These are phyloP conservation scores for Amblyjoppa fuscipennis DNA, from an alignment of 2,888 invertebrate species.

Conservation along the genomic window DNA sequence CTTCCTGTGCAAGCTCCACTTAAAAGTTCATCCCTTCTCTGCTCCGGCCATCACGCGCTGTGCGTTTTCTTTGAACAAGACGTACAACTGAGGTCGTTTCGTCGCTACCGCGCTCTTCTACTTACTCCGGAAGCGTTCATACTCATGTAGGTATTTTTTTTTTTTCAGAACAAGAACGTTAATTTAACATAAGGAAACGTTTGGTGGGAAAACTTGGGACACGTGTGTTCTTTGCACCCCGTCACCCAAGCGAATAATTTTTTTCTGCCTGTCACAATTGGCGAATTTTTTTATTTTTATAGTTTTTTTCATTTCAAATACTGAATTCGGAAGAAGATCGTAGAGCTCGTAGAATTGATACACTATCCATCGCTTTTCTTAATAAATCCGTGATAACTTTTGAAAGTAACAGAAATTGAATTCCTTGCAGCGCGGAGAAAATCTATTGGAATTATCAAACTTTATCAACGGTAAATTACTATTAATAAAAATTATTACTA, in stretches of 20 bases:
- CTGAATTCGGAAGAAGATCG: background rate
- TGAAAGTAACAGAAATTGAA: background rate
- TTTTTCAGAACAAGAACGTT: background rate
- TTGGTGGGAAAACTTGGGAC: background rate
- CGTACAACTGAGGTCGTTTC: conserved; percentile 19
- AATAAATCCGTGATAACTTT: too few species aligned
- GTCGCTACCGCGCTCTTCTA: conserved; percentile 6
- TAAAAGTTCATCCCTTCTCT: conserved; percentile 75
- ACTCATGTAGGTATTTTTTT: background rate
- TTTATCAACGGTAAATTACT: background rate
- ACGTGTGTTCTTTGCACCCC: too few species aligned
- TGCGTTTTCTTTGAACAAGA: conserved; percentile 47
- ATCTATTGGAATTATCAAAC: background rate
- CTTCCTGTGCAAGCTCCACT: conserved; percentile 75
- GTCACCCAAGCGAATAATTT: too few species aligned
- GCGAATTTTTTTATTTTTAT: background rate
- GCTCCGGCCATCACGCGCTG: conserved; percentile 9
- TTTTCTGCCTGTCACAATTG: background rate
- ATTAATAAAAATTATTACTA: too few species aligned
- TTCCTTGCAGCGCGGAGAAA: background rate
- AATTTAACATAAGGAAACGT: background rate
- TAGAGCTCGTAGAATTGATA: too few species aligned
- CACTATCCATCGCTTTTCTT: too few species aligned
- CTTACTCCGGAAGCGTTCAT: conserved; percentile 13
- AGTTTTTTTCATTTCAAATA: background rate